Conservation (phyloP, 2,888 invertebrate genomes). For the Nycteola revayana region DNA sequence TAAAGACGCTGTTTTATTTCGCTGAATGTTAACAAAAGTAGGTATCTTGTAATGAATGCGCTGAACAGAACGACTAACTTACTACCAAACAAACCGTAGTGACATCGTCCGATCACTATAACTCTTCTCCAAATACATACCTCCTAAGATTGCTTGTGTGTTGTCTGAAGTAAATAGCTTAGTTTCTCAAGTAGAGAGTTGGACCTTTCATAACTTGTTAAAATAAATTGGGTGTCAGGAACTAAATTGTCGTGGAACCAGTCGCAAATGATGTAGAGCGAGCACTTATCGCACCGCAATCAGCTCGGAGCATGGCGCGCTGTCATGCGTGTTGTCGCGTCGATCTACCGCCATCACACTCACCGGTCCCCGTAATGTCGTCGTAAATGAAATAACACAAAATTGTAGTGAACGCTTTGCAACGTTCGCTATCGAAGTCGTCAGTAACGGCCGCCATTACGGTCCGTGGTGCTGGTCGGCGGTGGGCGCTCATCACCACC, state of each 20-base stretch:
- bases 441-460: constrained; percentile 7
- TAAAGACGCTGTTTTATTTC: too few species aligned
- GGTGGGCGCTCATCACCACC: constrained; percentile 7
- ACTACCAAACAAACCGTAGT: too few species aligned
- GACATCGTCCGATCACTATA: too few species aligned
- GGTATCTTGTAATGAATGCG: too few species aligned
- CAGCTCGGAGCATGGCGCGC: too few species aligned
- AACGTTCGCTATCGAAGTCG: constrained; percentile 4
- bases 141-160: too few species aligned
- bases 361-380: constrained; percentile 6
- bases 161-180: too few species aligned
- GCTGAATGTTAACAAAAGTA: too few species aligned
- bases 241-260: constrained; percentile 6
- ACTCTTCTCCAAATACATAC: too few species aligned
- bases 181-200: too few species aligned
- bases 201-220: too few species aligned
- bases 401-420: constrained; percentile 6
- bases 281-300: neutral
- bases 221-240: neutral
- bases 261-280: constrained; percentile 10
- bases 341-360: neutral
- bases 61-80: too few species aligned
- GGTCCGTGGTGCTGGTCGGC: neutral
- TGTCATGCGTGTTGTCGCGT: neutral
- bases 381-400: constrained; percentile 8